Evolutionary conservation across 2,797 vertebrate genomes (phyloP), one percentile per base, ranked within the genome.

Genomic region (Phataginus tricuspis): DNA sequence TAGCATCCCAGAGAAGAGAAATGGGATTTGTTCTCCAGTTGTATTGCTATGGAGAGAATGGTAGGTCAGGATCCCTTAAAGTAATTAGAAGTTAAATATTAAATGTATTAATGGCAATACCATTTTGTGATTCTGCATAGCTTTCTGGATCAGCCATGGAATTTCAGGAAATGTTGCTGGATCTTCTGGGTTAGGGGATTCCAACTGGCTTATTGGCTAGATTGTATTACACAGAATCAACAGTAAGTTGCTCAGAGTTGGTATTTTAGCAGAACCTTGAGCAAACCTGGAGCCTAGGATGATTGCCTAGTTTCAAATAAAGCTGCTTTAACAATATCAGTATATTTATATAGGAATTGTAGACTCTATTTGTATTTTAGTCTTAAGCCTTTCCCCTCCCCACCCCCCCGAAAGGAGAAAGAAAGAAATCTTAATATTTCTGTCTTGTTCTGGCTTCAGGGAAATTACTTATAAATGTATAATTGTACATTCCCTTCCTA

Each of bases 381-480:
- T 94, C 69, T 82, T 92, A 78, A 79, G 45, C 84, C 66, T 84
- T 61, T 11, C 9, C 10, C 45, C 37, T 6, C 45, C 45, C 45
- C 45, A 45, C 45, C 31, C 59, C 53, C 39, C 15, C 21, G n/a
- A 86, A 85, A 94, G 88, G 34, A 74, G 23, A 72, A 93, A 79
- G 27, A 94, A 86, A 59, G 23, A 31, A 90, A 42, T 49, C 61
- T 88, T 94, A 79, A 49, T 64, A 59, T 71, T 92, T 89, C 82
- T 92, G 21, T 93, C 66, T 95, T 96, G 11, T 88, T 86, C 39
- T 69, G 31, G 57, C 45, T 93, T 96, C 78, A 93, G 75, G 86
- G 75, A 96, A 86, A 61, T 64, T 87, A 63, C 34, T 86, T 75
- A n/a, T 37, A 80, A 80, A 79, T 79, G 7, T 89, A 0, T 59